Conservation (phyloP, 2,113 vertebrate species). For the Corythornis cristatus region DNA sequence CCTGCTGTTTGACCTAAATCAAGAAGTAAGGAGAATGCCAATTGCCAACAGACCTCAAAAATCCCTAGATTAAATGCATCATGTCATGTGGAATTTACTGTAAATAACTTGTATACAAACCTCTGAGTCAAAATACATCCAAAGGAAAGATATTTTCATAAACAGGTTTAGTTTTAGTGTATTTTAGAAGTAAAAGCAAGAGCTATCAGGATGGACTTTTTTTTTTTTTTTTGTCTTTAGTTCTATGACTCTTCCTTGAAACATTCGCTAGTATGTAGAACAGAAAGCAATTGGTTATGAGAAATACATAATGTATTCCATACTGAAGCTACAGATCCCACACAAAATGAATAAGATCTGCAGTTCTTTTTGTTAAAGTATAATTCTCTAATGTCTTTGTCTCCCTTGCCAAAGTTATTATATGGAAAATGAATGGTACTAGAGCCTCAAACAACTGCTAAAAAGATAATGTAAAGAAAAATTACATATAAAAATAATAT, state of each 20-base stretch:
- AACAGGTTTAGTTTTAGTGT: background rate
- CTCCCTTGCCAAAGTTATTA: background rate
- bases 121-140: background rate
- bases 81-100: background rate
- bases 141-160: background rate
- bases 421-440: background rate
- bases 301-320: background rate
- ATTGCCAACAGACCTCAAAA: background rate
- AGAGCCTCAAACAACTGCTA: background rate
- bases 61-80: background rate
- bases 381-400: background rate
- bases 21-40: background rate
- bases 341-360: background rate
- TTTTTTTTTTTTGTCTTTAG: background rate
- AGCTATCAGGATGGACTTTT: background rate
- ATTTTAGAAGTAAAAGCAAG: background rate
- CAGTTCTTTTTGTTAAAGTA: background rate
- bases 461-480: background rate
- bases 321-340: background rate
- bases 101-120: background rate
- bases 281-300: background rate
- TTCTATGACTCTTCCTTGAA: background rate
- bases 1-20: constrained; percentile 48
- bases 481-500: background rate
- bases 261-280: background rate